These are phyloP conservation scores for Argyra leucocephala DNA, from an alignment of 2,888 invertebrate species.

Conservation along the genomic window DNA sequence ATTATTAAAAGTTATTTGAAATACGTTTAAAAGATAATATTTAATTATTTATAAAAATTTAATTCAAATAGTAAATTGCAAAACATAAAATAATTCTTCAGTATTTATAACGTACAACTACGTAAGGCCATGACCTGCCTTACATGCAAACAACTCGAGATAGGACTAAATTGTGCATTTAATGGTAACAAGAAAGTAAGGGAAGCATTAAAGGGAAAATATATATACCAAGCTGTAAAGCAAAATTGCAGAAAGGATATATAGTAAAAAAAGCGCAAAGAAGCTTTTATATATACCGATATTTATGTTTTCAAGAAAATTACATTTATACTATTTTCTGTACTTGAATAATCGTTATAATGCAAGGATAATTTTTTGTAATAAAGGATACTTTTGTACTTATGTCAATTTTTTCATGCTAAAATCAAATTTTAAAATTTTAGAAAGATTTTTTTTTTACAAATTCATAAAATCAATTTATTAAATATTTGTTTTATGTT, in stretches of 20 bases:
- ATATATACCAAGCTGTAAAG: background rate
- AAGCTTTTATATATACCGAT: background rate
- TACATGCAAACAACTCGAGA: slow-evolving; percentile 44
- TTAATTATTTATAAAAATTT: background rate
- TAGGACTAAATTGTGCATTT: slow-evolving; percentile 36
- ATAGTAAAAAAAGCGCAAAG: background rate
- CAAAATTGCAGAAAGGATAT: background rate
- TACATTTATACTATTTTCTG: too few relatives aligned
- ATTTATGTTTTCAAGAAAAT: too few relatives aligned
- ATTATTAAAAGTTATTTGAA: background rate
- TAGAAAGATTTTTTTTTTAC: too few relatives aligned
- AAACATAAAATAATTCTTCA: background rate
- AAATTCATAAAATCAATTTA: too few relatives aligned
- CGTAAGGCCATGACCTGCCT: slow-evolving; percentile 43
- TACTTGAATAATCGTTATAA: too few relatives aligned
- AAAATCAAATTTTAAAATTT: too few relatives aligned
- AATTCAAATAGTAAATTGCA: background rate
- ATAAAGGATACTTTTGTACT: too few relatives aligned
- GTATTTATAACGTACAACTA: slow-evolving; percentile 23
- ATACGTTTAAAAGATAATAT: background rate
- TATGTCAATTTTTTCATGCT: too few relatives aligned
- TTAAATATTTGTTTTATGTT: too few relatives aligned
- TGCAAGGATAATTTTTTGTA: too few relatives aligned
- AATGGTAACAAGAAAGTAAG: slow-evolving; percentile 11
- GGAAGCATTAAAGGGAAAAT: background rate